Evolutionary conservation across 2,113 vertebrate genomes (phyloP).

Genomic region (Leucoraja erinaceus): DNA sequence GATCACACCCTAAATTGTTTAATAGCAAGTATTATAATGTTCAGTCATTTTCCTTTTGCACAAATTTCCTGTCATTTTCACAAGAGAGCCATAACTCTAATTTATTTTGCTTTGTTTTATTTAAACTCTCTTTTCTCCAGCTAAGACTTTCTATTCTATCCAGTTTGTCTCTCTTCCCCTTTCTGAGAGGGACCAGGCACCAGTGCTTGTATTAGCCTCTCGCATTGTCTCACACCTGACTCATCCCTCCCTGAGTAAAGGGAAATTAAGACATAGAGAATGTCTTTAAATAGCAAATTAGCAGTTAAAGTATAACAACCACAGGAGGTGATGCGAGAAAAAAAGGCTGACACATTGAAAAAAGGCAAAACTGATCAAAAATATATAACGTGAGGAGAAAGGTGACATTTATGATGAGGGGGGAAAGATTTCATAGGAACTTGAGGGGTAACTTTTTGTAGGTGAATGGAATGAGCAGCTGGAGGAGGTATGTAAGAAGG

Average conservation of each 20-base stretch:
- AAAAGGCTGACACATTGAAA: neutral
- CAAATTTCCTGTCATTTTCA: neutral
- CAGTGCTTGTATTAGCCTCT: neutral
- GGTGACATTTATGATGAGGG: too few species aligned
- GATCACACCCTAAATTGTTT: neutral
- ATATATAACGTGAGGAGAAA: neutral
- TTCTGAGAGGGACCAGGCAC: neutral
- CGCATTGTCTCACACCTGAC: neutral
- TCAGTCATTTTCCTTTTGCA: neutral
- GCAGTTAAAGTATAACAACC: neutral
- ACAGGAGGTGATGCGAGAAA: neutral
- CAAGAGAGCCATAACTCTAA: neutral
- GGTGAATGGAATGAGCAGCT: too few species aligned
- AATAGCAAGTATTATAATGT: neutral
- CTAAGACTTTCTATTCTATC: neutral
- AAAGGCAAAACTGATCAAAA: neutral
- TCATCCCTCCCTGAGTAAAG: neutral
- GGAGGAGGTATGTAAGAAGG: too few species aligned
- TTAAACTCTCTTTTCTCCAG: neutral
- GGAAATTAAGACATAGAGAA: neutral
- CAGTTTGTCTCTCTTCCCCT: neutral
- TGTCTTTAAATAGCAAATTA: slow-evolving; percentile 30
- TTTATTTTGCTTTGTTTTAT: neutral
- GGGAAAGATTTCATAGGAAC: neutral
- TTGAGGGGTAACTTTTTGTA: too few species aligned